These are phyloP conservation scores for Drosophila burlai DNA, from an alignment of 1,140 invertebrate species.

Conservation along the genomic window DNA sequence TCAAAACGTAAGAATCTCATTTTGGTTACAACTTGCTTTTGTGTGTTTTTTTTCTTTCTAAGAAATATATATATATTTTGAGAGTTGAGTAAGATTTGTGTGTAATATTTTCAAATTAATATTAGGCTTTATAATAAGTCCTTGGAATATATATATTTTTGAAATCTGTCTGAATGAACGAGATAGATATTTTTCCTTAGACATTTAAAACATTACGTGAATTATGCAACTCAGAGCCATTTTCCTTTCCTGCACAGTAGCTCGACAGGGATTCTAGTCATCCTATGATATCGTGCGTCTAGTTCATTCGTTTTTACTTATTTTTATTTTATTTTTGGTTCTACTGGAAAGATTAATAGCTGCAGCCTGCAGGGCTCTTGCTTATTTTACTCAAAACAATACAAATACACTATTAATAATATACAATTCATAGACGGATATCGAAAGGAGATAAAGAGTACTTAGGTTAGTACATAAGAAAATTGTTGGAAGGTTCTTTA, in stretches of 20 bases:
- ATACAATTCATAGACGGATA: slow-evolving; percentile 39
- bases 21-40: slow-evolving; percentile 72
- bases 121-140: slow-evolving; percentile 21
- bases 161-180: slow-evolving; percentile 11
- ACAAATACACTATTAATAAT: slow-evolving; percentile 23
- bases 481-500: slow-evolving; percentile 76
- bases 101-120: slow-evolving; percentile 33
- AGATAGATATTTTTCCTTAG: slow-evolving; percentile 32
- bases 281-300: no score
- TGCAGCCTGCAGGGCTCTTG: slow-evolving; percentile 67
- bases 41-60: slow-evolving; percentile 30
- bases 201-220: slow-evolving; percentile 43
- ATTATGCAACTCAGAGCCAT: slow-evolving; percentile 74
- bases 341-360: slow-evolving; percentile 53
- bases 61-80: slow-evolving; percentile 44
- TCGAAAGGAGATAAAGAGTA: slow-evolving; percentile 31
- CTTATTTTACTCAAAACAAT: slow-evolving; percentile 37
- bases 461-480: slow-evolving; percentile 30
- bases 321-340: slow-evolving; percentile 2
- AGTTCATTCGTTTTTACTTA: slow-evolving; percentile 9
- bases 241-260: slow-evolving; percentile 58
- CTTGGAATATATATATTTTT: slow-evolving; percentile 24
- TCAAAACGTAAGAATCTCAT: slow-evolving; percentile 58
- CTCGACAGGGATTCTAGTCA: slow-evolving; percentile 51
- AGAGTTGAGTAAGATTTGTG: slow-evolving; percentile 44